Conservation (phyloP, 2,888 invertebrate genomes). For the Fragum sueziense region DNA sequence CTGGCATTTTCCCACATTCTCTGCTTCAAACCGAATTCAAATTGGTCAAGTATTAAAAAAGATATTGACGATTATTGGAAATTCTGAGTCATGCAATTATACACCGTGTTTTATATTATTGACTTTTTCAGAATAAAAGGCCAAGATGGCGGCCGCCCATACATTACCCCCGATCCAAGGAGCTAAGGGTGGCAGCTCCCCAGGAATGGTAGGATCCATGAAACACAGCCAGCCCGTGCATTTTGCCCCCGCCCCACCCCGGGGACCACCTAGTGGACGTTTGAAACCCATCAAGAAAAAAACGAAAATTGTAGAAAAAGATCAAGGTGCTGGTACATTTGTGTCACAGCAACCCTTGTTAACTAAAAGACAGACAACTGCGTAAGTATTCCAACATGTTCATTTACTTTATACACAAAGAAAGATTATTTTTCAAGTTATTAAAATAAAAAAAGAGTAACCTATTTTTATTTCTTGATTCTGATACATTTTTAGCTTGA, state of each 20-base stretch:
- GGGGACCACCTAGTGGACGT: conserved; percentile 66
- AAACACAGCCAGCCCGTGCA: conserved; percentile 60
- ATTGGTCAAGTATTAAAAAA: no score
- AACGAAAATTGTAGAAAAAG: conserved; percentile 65
- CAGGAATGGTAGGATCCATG: conserved; percentile 56
- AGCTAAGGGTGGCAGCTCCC: conserved; percentile 51
- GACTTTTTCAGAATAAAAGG: conserved; percentile 14
- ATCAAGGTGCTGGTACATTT: conserved; percentile 53
- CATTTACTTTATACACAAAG: neutral
- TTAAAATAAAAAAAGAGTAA: no score
- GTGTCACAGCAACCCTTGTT: conserved; percentile 72
- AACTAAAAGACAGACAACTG: conserved; percentile 73
- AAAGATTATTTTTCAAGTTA: neutral
- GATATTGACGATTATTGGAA: no score
- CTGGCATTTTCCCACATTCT: no score
- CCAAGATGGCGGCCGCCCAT: conserved; percentile 72
- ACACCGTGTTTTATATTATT: no score
- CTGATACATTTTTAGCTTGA: no score
- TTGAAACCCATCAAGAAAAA: conserved; percentile 66
- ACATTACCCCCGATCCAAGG: conserved; percentile 74
- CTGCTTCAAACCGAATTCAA: no score
- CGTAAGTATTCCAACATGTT: conserved; percentile 66
- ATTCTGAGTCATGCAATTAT: no score
- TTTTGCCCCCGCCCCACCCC: conserved; percentile 64
- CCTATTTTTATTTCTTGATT: no score